A percentile compares a stretch with the other conserved stretches of the same genome.
phyloP scores from a whole-genome alignment of 1,140 invertebrate species.

The Diorhabda elongata region DNA sequence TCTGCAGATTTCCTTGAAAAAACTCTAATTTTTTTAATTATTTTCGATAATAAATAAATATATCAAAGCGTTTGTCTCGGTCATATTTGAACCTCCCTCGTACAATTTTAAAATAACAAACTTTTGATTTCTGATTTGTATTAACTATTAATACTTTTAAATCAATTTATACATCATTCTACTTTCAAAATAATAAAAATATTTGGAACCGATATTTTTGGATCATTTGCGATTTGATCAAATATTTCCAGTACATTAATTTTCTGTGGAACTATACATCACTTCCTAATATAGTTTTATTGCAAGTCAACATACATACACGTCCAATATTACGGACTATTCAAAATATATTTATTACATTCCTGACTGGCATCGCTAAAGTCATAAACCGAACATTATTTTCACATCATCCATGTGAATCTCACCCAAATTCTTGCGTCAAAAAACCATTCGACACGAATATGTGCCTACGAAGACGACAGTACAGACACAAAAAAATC shows the following conservation, averaged over 20 bases:
- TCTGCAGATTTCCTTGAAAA: no score
- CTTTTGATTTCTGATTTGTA: no score
- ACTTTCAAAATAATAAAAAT: no score
- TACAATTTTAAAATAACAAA: no score
- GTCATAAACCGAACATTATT: constrained; percentile 2
- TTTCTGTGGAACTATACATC: not conserved
- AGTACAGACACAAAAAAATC: no score
- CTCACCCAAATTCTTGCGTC: not conserved
- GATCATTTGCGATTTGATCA: not conserved
- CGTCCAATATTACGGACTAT: not conserved
- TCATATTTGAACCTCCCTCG: no score
- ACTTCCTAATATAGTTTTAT: constrained; percentile 1
- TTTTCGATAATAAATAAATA: no score
- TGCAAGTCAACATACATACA: not conserved
- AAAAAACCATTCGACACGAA: not conserved
- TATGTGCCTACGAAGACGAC: not conserved
- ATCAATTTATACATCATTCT: no score
- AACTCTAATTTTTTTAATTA: no score
- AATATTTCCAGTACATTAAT: not conserved
- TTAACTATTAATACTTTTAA: no score
- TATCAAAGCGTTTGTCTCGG: no score
- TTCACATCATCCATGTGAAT: not conserved
- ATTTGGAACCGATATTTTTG: not conserved
- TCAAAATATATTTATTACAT: not conserved
- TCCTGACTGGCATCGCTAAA: not conserved